Evolutionary conservation across 2,888 invertebrate genomes (phyloP).

Genomic region (Scrobipalpa atriplicella): DNA sequence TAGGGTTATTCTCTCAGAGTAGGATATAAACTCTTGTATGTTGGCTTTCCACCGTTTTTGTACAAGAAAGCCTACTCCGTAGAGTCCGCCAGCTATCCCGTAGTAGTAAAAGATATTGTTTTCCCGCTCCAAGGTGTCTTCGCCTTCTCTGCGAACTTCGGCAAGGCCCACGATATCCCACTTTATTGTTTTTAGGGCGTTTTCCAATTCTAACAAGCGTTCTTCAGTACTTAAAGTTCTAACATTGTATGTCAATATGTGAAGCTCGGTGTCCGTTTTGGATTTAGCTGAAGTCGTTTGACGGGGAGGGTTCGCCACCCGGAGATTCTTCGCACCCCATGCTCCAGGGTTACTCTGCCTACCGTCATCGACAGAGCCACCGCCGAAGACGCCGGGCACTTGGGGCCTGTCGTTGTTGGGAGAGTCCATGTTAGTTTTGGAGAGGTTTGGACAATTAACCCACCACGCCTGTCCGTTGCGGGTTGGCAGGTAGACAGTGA

Average conservation of each 20-base stretch:
- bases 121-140: conserved; percentile 6
- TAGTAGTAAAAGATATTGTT: conserved; percentile 16
- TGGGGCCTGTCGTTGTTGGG: conserved; percentile 12
- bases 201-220: too few relatives aligned
- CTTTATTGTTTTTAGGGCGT: too few relatives aligned
- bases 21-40: conserved; percentile 27
- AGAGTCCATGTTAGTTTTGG: background rate
- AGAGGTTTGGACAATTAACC: conserved; percentile 20
- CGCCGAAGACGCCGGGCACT: conserved; percentile 24
- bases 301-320: conserved; percentile 19
- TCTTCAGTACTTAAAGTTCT: too few relatives aligned
- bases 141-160: too few relatives aligned
- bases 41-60: conserved; percentile 28
- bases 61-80: conserved; percentile 29
- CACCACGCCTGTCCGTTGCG: conserved; percentile 13
- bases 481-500: conserved; percentile 20
- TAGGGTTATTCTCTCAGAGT: conserved; percentile 28
- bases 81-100: conserved; percentile 17
- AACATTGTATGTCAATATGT: conserved; percentile 13
- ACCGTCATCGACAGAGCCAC: conserved; percentile 19
- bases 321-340: conserved; percentile 31
- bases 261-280: background rate
- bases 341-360: background rate
- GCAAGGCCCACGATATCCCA: too few relatives aligned
- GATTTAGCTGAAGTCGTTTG: conserved; percentile 19